These are phyloP conservation scores for Pristionchus arcanus DNA, from an alignment of 2,888 invertebrate genomes.

Conservation along the genomic window DNA sequence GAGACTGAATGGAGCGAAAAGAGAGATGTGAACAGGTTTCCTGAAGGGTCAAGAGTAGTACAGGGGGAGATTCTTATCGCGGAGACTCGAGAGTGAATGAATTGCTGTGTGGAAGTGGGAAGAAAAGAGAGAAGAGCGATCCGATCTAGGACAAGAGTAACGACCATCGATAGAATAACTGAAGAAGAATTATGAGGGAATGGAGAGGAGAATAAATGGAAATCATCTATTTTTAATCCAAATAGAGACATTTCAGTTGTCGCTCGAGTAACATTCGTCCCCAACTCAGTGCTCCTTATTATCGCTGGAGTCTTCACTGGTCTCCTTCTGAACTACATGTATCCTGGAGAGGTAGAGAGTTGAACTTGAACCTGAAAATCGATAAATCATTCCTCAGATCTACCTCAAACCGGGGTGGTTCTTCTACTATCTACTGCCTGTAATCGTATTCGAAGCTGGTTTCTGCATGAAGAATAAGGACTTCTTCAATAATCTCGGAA, in stretches of 20 bases:
- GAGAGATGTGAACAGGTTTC: constrained; percentile 27
- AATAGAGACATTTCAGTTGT: constrained; percentile 40
- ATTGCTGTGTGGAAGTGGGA: not conserved
- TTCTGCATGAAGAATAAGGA: constrained; percentile 98
- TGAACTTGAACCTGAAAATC: not conserved
- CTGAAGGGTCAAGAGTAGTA: constrained; percentile 50
- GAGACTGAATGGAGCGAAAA: not conserved
- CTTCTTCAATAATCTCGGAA: constrained; percentile 95
- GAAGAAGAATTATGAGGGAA: not conserved
- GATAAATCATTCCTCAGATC: constrained; percentile 9
- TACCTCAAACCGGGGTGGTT: constrained; percentile 82
- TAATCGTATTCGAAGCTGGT: constrained; percentile 96
- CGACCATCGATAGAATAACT: constrained; percentile 2
- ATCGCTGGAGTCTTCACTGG: constrained; percentile 42
- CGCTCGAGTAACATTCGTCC: constrained; percentile 38
- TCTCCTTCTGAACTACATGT: constrained; percentile 42
- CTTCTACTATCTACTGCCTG: constrained; percentile 96
- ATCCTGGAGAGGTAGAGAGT: constrained; percentile 33
- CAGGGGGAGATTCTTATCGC: constrained; percentile 24
- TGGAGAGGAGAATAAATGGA: not conserved
- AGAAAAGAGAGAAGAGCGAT: not conserved
- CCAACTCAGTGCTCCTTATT: constrained; percentile 51
- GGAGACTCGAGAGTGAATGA: constrained; percentile 33
- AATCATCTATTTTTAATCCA: not conserved
- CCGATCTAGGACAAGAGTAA: constrained; percentile 23